A percentile compares a stretch with the other conserved stretches of the same genome.
Evolutionary conservation across 1,140 invertebrate genomes (phyloP).

Genomic region (Mylabris phalerata): DNA sequence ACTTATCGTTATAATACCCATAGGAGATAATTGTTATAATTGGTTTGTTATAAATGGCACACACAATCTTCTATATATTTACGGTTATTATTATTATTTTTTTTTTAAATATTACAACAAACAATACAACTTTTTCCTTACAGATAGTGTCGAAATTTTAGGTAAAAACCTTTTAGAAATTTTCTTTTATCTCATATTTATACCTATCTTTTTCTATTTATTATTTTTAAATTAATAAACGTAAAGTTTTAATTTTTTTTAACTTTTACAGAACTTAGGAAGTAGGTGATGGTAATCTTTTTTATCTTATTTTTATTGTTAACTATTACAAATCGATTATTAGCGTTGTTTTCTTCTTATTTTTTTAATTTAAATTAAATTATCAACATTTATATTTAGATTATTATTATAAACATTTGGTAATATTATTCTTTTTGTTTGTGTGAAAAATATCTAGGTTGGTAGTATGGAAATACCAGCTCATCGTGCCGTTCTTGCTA

Average conservation of each 20-base stretch:
- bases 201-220: not conserved
- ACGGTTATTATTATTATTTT: too few species aligned
- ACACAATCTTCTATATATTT: too few species aligned
- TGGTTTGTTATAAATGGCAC: too few species aligned
- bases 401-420: not conserved
- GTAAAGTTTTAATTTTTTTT: constrained; percentile 37
- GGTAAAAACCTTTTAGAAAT: constrained; percentile 23
- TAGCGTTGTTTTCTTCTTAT: not conserved
- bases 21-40: too few species aligned
- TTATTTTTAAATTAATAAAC: constrained; percentile 9
- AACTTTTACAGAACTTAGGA: constrained; percentile 38
- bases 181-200: not conserved
- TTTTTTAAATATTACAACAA: too few species aligned
- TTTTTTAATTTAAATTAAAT: not conserved
- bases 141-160: constrained; percentile 17
- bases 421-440: constrained; percentile 9
- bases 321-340: not conserved
- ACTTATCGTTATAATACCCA: too few species aligned
- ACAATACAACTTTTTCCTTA: not conserved
- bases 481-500: constrained; percentile 69
- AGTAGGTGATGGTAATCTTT: constrained; percentile 37
- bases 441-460: constrained; percentile 43
- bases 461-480: constrained; percentile 66
- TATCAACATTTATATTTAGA: not conserved
- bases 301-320: constrained; percentile 23